A percentile compares a stretch with the other conserved stretches of the same genome.
phyloP scores from a whole-genome alignment of 2,888 invertebrate species.

The Pandemis cinnamomeana region DNA sequence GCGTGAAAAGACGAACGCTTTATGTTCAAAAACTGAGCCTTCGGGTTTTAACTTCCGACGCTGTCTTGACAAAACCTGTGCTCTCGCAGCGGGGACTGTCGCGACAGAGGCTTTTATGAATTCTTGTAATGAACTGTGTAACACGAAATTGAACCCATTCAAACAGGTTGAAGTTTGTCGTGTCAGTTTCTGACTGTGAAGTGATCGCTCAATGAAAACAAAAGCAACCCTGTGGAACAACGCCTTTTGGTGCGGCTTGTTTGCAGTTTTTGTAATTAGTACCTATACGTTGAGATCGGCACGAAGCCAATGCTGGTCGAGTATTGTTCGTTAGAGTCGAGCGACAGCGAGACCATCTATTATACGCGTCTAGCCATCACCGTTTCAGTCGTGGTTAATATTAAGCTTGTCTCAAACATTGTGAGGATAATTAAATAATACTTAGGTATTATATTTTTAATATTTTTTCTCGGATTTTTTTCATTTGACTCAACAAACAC shows the following conservation, averaged over 20 bases:
- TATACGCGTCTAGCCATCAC: too few relatives aligned
- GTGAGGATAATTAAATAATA: too few relatives aligned
- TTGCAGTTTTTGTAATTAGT: not conserved
- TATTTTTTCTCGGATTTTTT: too few relatives aligned
- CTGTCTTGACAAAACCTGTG: constrained; percentile 66
- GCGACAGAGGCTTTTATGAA: constrained; percentile 54
- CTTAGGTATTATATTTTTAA: too few relatives aligned
- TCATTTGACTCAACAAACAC: too few relatives aligned
- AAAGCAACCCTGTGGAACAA: constrained; percentile 16
- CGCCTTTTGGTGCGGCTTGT: not conserved
- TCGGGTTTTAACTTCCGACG: constrained; percentile 44
- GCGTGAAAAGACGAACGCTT: constrained; percentile 70
- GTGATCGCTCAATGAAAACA: constrained; percentile 27
- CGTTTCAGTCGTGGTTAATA: too few relatives aligned
- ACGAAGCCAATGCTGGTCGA: too few relatives aligned
- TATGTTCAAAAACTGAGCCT: constrained; percentile 58
- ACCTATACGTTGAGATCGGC: too few relatives aligned
- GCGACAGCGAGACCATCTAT: too few relatives aligned
- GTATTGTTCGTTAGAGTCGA: too few relatives aligned
- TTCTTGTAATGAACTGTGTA: constrained; percentile 53
- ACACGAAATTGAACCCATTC: constrained; percentile 44
- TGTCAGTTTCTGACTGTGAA: constrained; percentile 31
- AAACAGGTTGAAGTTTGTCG: constrained; percentile 41
- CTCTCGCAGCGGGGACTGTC: constrained; percentile 57
- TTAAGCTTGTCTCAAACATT: too few relatives aligned